These are phyloP conservation scores for Endomychus coccineus DNA, from an alignment of 2,888 invertebrate genomes.

Conservation along the genomic window DNA sequence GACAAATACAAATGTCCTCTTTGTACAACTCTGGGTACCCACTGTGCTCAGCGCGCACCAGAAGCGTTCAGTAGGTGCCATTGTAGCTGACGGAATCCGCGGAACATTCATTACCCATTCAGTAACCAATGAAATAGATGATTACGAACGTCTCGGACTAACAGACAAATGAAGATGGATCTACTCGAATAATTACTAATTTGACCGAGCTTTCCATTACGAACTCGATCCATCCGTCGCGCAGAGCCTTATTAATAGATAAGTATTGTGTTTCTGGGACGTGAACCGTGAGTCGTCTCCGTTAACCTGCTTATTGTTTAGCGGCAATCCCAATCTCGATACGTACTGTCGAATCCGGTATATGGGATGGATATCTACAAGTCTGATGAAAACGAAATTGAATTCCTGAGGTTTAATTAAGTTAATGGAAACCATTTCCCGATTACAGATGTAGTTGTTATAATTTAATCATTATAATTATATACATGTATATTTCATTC, in stretches of 20 bases:
- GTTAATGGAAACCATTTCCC: too few relatives aligned
- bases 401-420: too few relatives aligned
- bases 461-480: too few relatives aligned
- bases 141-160: slow-evolving; percentile 44
- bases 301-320: too few relatives aligned
- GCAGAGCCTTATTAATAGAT: slow-evolving; percentile 34
- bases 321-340: too few relatives aligned
- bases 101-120: slow-evolving; percentile 46
- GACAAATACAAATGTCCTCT: slow-evolving; percentile 48
- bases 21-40: slow-evolving; percentile 45
- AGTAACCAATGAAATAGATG: slow-evolving; percentile 47
- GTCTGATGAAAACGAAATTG: too few relatives aligned
- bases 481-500: too few relatives aligned
- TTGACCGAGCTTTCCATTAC: slow-evolving; percentile 44
- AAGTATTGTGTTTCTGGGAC: too few relatives aligned
- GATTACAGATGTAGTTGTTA: too few relatives aligned
- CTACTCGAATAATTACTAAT: slow-evolving; percentile 45
- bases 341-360: too few relatives aligned
- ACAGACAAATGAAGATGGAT: slow-evolving; percentile 45
- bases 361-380: too few relatives aligned
- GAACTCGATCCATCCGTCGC: slow-evolving; percentile 26
- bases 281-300: too few relatives aligned
- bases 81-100: slow-evolving; percentile 38
- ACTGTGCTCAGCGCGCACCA: slow-evolving; percentile 39
- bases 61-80: slow-evolving; percentile 42